Evolutionary conservation across 1,140 invertebrate species (phyloP).

Genomic region (Tyrophagus putrescentiae): DNA sequence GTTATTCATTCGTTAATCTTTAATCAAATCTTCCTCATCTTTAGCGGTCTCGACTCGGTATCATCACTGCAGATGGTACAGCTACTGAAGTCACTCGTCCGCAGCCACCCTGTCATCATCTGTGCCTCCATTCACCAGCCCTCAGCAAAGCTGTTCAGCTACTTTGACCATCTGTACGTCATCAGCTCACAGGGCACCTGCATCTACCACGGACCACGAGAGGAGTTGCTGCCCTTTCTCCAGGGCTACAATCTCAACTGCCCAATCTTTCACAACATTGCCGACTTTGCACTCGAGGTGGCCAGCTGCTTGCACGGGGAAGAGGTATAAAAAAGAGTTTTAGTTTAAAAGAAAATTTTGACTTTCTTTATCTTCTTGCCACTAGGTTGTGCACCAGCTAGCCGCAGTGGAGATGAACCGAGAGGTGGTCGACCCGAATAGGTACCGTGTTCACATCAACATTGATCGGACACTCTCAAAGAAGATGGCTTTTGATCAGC

Average conservation of each 20-base stretch:
- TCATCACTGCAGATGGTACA: constrained; percentile 64
- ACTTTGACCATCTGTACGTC: constrained; percentile 81
- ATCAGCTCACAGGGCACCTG: constrained; percentile 69
- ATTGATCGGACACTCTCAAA: constrained; percentile 10
- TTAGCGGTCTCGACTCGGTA: constrained; percentile 70
- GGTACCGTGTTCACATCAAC: constrained; percentile 8
- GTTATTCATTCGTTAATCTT: no score
- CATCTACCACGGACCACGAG: constrained; percentile 62
- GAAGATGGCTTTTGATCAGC: constrained; percentile 11
- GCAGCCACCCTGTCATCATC: constrained; percentile 39
- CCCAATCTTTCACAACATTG: constrained; percentile 24
- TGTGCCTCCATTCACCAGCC: constrained; percentile 95
- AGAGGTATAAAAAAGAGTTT: constrained; percentile 15
- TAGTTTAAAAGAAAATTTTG: not conserved
- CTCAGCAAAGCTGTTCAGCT: constrained; percentile 81
- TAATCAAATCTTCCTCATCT: no score
- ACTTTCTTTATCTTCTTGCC: not conserved
- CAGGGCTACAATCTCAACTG: constrained; percentile 13
- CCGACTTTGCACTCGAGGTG: constrained; percentile 23
- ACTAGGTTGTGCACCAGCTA: constrained; percentile 20
- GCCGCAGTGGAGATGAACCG: not conserved
- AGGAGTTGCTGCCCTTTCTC: constrained; percentile 12
- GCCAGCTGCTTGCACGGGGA: constrained; percentile 23
- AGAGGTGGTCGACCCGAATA: not conserved
- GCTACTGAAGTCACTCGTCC: constrained; percentile 57